phyloP scores from a whole-genome alignment of 2,888 invertebrate species.

The Coelogynopora nodosa region DNA sequence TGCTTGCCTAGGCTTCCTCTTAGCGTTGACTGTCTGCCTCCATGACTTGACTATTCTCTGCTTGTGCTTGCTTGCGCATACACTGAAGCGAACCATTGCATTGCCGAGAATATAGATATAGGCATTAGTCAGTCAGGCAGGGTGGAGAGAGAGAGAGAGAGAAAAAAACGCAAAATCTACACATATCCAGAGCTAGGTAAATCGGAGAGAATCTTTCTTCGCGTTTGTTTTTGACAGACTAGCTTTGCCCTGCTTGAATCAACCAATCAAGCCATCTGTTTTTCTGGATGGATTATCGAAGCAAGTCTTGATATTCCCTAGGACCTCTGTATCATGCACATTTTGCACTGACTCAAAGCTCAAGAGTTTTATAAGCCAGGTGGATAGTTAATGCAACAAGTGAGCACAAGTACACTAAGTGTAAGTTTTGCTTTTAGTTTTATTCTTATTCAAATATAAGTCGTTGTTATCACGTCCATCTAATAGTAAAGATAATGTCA shows the following conservation, averaged over 20 bases:
- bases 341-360: not conserved
- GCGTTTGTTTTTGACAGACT: not conserved
- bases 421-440: too few relatives aligned
- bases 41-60: not conserved
- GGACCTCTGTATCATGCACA: not conserved
- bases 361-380: not conserved
- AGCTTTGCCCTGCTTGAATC: not conserved
- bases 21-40: not conserved
- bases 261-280: not conserved
- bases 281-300: not conserved
- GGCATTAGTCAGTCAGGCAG: not conserved
- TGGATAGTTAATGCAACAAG: not conserved
- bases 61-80: not conserved
- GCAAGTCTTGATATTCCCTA: not conserved
- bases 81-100: not conserved
- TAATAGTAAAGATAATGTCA: too few relatives aligned
- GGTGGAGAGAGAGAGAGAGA: not conserved
- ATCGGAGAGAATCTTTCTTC: not conserved
- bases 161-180: conserved; percentile 23
- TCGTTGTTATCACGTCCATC: too few relatives aligned
- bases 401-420: too few relatives aligned
- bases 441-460: too few relatives aligned
- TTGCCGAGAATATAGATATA: not conserved
- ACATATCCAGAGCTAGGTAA: too few relatives aligned
- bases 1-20: not conserved